Conservation (phyloP, 64 coral and sea anemone genomes). For the Astreopora myriophthalma region DNA sequence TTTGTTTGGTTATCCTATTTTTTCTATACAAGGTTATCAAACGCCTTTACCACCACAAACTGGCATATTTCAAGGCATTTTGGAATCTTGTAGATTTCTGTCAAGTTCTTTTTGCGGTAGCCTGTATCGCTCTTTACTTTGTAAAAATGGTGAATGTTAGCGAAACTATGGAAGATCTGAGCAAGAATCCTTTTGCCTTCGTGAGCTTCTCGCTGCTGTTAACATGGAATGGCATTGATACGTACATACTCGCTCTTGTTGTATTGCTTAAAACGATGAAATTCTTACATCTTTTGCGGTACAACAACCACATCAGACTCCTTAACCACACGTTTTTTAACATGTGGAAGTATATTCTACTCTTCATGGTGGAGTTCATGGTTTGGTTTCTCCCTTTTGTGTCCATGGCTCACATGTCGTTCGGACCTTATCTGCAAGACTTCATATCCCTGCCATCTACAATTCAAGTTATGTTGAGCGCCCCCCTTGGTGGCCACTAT, state of each 20-base stretch:
- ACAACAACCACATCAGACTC: conserved; percentile 58
- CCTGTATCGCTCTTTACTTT: conserved; percentile 72
- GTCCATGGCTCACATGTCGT: background rate
- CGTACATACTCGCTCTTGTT: conserved; percentile 45
- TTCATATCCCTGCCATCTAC: conserved; percentile 21
- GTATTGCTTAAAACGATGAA: conserved; percentile 65
- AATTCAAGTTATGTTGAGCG: conserved; percentile 53
- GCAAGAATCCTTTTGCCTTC: conserved; percentile 50
- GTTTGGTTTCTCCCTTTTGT: conserved; percentile 65
- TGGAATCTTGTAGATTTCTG: conserved; percentile 81
- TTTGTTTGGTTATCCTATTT: conserved; percentile 67
- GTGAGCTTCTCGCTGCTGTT: conserved; percentile 50
- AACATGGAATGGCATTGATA: conserved; percentile 37
- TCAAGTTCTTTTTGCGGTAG: conserved; percentile 74
- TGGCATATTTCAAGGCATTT: conserved; percentile 63
- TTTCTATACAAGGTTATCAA: conserved; percentile 73
- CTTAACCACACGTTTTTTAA: conserved; percentile 47
- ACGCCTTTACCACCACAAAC: conserved; percentile 49
- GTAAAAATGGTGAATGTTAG: conserved; percentile 47
- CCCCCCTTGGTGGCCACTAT: conserved; percentile 19
- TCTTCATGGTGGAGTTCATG: conserved; percentile 49
- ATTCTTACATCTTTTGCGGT: conserved; percentile 40
- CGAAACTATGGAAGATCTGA: conserved; percentile 44
- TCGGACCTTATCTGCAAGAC: conserved; percentile 24
- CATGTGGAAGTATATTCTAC: conserved; percentile 16